These are phyloP conservation scores for Sphaerolaimus hirsutus DNA, from an alignment of 2,888 invertebrate species.

Conservation along the genomic window DNA sequence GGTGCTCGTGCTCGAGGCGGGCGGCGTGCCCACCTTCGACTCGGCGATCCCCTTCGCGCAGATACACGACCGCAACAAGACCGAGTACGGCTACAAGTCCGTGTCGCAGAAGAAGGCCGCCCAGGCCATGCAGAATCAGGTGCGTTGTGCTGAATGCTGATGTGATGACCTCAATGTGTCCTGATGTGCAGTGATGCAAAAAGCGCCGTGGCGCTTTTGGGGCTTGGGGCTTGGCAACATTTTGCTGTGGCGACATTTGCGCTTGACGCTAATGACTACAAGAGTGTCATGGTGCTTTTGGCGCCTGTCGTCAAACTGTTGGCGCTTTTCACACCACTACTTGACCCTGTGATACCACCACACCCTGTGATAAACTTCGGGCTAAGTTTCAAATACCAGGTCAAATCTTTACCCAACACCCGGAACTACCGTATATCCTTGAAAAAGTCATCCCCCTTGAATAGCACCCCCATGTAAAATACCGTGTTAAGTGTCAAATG, in stretches of 20 bases:
- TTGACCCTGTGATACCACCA: no score
- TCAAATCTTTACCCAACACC: no score
- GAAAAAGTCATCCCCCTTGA: no score
- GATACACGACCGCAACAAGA: not conserved
- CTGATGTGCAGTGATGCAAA: not conserved
- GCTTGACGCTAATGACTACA: no score
- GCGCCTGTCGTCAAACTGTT: no score
- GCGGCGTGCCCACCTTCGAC: constrained; percentile 5
- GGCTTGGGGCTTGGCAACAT: no score
- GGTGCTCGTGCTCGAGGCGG: constrained; percentile 7
- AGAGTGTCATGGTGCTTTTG: no score
- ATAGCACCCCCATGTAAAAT: no score
- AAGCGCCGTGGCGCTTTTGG: not conserved
- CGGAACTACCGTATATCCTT: no score
- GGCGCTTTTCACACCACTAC: no score
- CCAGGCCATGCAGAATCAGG: constrained; percentile 5
- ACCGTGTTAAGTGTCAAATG: no score
- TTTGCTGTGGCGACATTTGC: no score
- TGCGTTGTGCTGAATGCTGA: not conserved
- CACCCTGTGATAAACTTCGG: not conserved
- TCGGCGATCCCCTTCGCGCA: constrained; percentile 6
- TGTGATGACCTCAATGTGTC: not conserved
- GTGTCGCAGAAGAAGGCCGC: constrained; percentile 6
- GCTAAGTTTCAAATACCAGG: not conserved
- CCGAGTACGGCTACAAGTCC: constrained; percentile 1